These are phyloP conservation scores for Mythimna lalbum DNA, from an alignment of 2,888 invertebrate genomes.

Conservation along the genomic window DNA sequence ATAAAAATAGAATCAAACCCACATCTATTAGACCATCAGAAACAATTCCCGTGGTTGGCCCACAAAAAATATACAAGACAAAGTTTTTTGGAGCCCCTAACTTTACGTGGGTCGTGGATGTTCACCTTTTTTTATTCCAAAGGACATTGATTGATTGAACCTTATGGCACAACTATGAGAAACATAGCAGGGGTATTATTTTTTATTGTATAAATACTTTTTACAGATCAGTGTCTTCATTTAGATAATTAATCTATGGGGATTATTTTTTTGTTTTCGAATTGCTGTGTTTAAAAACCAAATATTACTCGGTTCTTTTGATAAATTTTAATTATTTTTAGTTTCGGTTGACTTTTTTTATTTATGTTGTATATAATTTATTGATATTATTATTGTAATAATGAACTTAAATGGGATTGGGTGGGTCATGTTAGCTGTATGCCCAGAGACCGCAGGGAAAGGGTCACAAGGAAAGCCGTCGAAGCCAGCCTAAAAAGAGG, in stretches of 20 bases:
- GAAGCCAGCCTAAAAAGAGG: no score
- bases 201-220: conserved; percentile 75
- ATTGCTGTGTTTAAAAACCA: conserved; percentile 34
- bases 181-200: conserved; percentile 84
- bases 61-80: conserved; percentile 83
- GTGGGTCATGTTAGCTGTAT: no score
- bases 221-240: conserved; percentile 83
- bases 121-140: conserved; percentile 85
- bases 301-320: conserved; percentile 17
- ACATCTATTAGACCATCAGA: conserved; percentile 79
- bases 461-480: no score
- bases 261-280: conserved; percentile 66
- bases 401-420: no score
- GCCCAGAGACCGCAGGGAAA: no score
- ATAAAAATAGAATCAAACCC: conserved; percentile 75
- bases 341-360: not conserved
- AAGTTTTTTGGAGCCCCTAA: conserved; percentile 83
- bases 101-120: conserved; percentile 88
- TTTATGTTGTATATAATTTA: no score
- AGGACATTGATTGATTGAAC: conserved; percentile 90
- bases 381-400: conserved; percentile 22
- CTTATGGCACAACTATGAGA: conserved; percentile 87
- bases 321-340: conserved; percentile 37
- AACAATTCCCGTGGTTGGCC: conserved; percentile 80
- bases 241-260: conserved; percentile 80